Percentiles rank a stretch among this genome's conserved stretches.
phyloP scores from a whole-genome alignment of 2,797 vertebrate genomes.

The Arnoldichthys spilopterus region DNA sequence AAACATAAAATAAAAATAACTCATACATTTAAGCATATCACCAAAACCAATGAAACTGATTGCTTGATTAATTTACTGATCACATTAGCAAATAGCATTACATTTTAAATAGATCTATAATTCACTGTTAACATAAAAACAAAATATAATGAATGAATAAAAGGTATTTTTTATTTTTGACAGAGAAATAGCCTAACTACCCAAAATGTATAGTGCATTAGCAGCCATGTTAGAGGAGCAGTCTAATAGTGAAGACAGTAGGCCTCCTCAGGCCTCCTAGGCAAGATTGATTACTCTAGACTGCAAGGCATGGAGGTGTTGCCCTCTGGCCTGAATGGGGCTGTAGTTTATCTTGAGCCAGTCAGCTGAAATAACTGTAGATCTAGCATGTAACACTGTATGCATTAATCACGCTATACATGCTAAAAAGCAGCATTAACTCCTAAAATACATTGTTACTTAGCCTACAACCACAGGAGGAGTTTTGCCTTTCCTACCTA shows the following conservation, averaged over 20 bases:
- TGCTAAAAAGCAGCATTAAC: background rate
- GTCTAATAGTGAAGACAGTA: background rate
- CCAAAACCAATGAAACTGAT: no score
- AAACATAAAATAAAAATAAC: no score
- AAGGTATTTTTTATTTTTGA: no score
- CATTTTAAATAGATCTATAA: no score
- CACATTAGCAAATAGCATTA: no score
- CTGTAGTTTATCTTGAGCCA: conserved; percentile 37
- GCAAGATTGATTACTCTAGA: conserved; percentile 26
- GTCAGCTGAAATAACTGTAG: conserved; percentile 35
- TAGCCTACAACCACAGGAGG: background rate
- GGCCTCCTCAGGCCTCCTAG: background rate
- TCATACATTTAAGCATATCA: no score
- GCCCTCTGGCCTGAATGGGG: conserved; percentile 10
- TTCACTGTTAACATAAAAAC: no score
- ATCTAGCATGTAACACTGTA: background rate
- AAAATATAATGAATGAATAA: no score
- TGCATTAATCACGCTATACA: background rate
- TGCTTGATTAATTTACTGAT: no score
- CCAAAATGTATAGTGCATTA: conserved; percentile 20
- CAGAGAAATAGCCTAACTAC: no score
- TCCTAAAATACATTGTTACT: background rate
- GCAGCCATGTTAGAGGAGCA: background rate
- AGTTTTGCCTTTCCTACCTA: background rate
- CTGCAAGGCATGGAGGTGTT: conserved; percentile 12